phyloP scores from a whole-genome alignment of 2,888 invertebrate species.

The Trachelus stipa region DNA sequence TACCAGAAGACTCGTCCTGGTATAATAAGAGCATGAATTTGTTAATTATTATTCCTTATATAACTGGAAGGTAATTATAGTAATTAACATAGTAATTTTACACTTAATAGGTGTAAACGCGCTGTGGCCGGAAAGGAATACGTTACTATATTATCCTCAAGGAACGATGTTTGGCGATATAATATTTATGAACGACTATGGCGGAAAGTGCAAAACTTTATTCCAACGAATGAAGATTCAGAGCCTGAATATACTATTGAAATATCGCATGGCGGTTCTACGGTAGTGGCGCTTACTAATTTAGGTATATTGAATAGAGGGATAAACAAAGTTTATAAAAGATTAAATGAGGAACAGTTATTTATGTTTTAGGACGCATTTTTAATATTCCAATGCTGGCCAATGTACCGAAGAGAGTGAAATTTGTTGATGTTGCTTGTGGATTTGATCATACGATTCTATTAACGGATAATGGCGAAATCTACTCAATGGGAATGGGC shows the following conservation, averaged over 20 bases:
- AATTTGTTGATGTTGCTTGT: conserved; percentile 75
- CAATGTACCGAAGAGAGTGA: conserved; percentile 69
- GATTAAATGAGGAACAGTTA: neutral
- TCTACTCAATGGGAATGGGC: conserved; percentile 88
- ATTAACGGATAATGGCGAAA: conserved; percentile 76
- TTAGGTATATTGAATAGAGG: conserved; percentile 41
- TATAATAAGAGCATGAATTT: neutral
- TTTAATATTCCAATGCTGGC: conserved; percentile 74
- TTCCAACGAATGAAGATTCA: conserved; percentile 32
- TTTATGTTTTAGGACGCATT: conserved; percentile 66
- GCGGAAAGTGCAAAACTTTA: conserved; percentile 51
- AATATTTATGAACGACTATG: conserved; percentile 50
- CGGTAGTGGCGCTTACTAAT: conserved; percentile 54
- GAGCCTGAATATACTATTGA: conserved; percentile 48
- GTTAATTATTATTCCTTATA: neutral
- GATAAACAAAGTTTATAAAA: neutral
- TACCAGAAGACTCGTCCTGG: conserved; percentile 38
- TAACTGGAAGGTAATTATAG: conserved; percentile 34
- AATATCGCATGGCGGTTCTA: conserved; percentile 48
- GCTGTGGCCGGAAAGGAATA: conserved; percentile 49
- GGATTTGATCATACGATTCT: conserved; percentile 86
- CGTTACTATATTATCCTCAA: conserved; percentile 45
- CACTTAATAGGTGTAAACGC: conserved; percentile 44
- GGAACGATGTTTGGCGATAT: conserved; percentile 54
- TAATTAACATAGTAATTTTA: neutral